Evolutionary conservation across 2,113 vertebrate species (phyloP).

Genomic region (Ursus arctos): DNA sequence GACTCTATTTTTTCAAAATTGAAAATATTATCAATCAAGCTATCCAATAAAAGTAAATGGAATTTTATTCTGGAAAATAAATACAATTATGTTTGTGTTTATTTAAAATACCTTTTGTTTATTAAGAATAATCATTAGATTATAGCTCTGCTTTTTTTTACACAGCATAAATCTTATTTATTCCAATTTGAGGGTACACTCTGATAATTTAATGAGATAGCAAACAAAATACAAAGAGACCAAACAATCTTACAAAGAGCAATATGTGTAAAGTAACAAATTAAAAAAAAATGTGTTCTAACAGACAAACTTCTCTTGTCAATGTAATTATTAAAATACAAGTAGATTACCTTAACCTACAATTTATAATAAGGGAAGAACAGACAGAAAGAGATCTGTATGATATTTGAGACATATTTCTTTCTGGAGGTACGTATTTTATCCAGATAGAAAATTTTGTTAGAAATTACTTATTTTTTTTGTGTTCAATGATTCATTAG

Average conservation of each 20-base stretch:
- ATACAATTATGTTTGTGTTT: constrained; percentile 30
- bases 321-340: constrained; percentile 13
- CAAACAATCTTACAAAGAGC: not conserved
- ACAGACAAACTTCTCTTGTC: not conserved
- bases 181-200: not conserved
- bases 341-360: not conserved
- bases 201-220: not conserved
- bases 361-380: not conserved
- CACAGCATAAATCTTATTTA: not conserved
- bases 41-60: not conserved
- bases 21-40: constrained; percentile 22
- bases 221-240: constrained; percentile 5
- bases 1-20: not conserved
- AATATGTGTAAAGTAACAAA: not conserved
- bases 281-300: not conserved
- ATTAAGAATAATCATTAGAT: not conserved
- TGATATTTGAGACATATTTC: not conserved
- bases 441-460: not conserved
- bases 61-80: not conserved
- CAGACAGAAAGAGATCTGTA: not conserved
- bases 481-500: not conserved
- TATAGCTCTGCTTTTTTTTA: not conserved
- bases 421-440: not conserved
- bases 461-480: not conserved
- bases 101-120: not conserved